These are phyloP conservation scores for Meiosimyza decipiens DNA, from an alignment of 2,888 invertebrate genomes.

Conservation along the genomic window DNA sequence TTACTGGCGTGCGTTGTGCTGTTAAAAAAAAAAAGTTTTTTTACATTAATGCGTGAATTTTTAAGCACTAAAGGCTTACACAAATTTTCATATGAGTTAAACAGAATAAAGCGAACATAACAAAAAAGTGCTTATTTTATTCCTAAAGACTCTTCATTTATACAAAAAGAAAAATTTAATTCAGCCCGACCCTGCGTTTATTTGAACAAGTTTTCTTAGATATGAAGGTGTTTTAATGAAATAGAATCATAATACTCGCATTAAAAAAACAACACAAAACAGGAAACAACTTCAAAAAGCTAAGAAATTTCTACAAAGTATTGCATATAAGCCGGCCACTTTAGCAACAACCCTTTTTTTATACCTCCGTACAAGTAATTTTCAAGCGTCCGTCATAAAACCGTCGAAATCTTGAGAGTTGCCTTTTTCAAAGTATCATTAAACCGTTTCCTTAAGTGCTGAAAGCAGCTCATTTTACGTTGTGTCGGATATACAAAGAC, in stretches of 20 bases:
- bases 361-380: not conserved
- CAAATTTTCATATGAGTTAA: too few relatives aligned
- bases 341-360: slow-evolving; percentile 25
- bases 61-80: too few relatives aligned
- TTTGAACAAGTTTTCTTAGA: not conserved
- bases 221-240: slow-evolving; percentile 19
- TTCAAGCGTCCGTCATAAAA: slow-evolving; percentile 26
- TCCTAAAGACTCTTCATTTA: too few relatives aligned
- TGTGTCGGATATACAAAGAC: slow-evolving; percentile 9
- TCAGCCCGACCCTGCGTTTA: too few relatives aligned
- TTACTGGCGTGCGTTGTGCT: too few relatives aligned
- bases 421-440: slow-evolving; percentile 54
- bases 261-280: not conserved
- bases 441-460: slow-evolving; percentile 52
- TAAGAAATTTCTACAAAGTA: not conserved
- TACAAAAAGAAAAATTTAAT: too few relatives aligned
- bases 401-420: slow-evolving; percentile 28
- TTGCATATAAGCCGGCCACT: slow-evolving; percentile 5
- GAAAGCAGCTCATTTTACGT: slow-evolving; percentile 47
- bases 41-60: too few relatives aligned
- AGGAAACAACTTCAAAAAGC: slow-evolving; percentile 22
- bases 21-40: too few relatives aligned
- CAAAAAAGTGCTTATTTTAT: too few relatives aligned
- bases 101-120: too few relatives aligned
- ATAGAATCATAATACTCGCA: slow-evolving; percentile 3